Evolutionary conservation across 1,140 invertebrate genomes (phyloP).

Genomic region (Drosophila nannoptera): DNA sequence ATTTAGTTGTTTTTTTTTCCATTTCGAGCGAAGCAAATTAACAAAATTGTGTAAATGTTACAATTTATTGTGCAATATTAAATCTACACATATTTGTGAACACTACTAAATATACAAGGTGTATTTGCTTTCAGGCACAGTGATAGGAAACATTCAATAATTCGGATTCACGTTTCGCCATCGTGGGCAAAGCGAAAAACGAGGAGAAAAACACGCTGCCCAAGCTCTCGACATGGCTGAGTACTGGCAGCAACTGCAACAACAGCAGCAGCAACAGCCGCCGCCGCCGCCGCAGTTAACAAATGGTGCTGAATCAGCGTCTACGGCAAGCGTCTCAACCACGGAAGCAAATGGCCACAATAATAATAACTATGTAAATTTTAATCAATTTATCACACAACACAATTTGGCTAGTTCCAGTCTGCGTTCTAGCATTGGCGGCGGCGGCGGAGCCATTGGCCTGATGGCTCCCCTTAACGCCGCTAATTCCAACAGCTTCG

Average conservation of each 20-base stretch:
- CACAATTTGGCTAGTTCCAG: constrained; percentile 58
- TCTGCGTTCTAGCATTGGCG: constrained; percentile 33
- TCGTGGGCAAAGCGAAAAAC: constrained; percentile 31
- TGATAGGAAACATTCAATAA: constrained; percentile 15
- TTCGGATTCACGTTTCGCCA: constrained; percentile 44
- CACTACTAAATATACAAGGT: constrained; percentile 7
- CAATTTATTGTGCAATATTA: constrained; percentile 47
- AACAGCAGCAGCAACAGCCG: constrained; percentile 7
- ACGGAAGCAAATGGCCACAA: constrained; percentile 16
- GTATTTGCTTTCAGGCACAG: constrained; percentile 25
- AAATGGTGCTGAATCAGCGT: constrained; percentile 41
- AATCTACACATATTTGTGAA: background rate
- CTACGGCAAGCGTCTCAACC: constrained; percentile 27
- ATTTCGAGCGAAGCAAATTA: constrained; percentile 41
- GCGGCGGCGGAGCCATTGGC: constrained; percentile 54
- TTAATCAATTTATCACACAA: constrained; percentile 77
- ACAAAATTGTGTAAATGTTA: constrained; percentile 46
- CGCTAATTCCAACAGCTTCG: background rate
- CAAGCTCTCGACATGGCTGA: constrained; percentile 49
- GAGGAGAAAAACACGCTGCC: constrained; percentile 15
- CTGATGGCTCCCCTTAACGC: constrained; percentile 28
- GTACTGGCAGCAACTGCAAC: constrained; percentile 57
- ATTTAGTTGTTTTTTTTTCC: constrained; percentile 22
- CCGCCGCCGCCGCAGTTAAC: constrained; percentile 34
- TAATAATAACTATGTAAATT: constrained; percentile 75